Base-by-base conservation (phyloP, 2,888 invertebrate species). In the Cephus spinipes region DNA sequence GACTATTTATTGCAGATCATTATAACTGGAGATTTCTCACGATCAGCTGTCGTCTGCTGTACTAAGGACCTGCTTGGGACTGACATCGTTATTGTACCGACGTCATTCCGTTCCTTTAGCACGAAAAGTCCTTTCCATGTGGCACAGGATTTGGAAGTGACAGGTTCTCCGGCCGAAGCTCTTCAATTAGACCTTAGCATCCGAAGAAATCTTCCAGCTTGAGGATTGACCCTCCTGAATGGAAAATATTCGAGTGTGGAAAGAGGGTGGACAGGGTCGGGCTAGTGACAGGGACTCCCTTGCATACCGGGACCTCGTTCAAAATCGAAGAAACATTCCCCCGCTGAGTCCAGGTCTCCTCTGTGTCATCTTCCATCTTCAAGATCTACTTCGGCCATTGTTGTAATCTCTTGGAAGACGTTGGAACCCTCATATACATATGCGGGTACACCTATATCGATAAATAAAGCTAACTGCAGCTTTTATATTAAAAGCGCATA, bases 301-400 rank as follows among this genome's bases (percentile, higher is more conserved):
- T 71, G 71, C 71, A 71, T 71, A 71, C 71, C 71, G 23, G 31
- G 71, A 11, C 71, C 71, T 31, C 71, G 71, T 71, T 71, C 33
- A 33, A 33, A 71, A 31, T 71, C 71, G 32, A 33, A 33, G 71
- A 33, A 31, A 71, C 71, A 71, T 71, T 71, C 71, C 71, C 71
- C 71, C 31, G 71, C 71, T 32, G 71, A 12, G 71, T 55, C 23
- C 9, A 55, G 6, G 55, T 55, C 55, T 23, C 23, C 55, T 55
- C 55, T 55, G 55, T 55, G 55, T 55, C 55, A 55, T 23, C 23
- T 55, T 55, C 55, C 55, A 55, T 55, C 55, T 55, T 55, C 23
- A 55, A 23, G 55, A 55, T 55, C 55, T 55, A 55, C 23, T 55
- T 55, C 55, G 23, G 55, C 55, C 23, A 23, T 55, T 55, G 55